Evolutionary conservation across 2,888 invertebrate species (phyloP), one percentile per base, ranked within the genome.

Genomic region (Anthoptus insignis): DNA sequence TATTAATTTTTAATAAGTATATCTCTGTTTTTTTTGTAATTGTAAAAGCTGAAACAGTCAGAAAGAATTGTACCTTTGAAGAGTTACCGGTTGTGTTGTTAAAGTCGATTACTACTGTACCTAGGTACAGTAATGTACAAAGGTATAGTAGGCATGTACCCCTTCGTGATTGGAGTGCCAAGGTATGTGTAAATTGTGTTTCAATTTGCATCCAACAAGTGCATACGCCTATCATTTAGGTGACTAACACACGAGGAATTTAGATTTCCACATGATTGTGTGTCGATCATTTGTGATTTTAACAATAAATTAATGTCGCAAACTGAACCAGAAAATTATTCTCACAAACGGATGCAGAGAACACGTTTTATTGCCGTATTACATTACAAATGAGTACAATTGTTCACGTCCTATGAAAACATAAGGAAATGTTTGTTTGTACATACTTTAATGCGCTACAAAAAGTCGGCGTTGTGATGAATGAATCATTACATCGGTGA

Each of bases 191-290:
- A 72, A 74, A 74, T 72, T 72, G 72, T 66, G 63, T 57, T 71
- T 64, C 67, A 64, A 75, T 76, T 76, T 74, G 73, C 76, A 77
- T 76, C 68, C 64, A 69, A 64, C 69, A 42, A 60, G 70, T 68
- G 59, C 58, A 65, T 59, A 53, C 64, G 59, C 64, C 67, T 63
- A 68, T 70, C 65, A 69, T 61, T 68, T 57, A 68, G 65, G 67
- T 77, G 75, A 77, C 66, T 77, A 73, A 76, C 69, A 45, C 57
- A 32, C 39, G 37, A 52, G 74, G 76, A 72, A 75, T 75, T 71
- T 57, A 45, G 54, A 58, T 54, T 65, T 63, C 47, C 61, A 63
- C 56, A 63, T 56, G 59, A 61, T 60, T 65, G 65, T 59, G 64
- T 70, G 63, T 66, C 64, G 53, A 66, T 68, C 65, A 64, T 54